These are phyloP conservation scores for Campopleginae sp. DNA, from an alignment of 2,888 invertebrate genomes.

Conservation along the genomic window DNA sequence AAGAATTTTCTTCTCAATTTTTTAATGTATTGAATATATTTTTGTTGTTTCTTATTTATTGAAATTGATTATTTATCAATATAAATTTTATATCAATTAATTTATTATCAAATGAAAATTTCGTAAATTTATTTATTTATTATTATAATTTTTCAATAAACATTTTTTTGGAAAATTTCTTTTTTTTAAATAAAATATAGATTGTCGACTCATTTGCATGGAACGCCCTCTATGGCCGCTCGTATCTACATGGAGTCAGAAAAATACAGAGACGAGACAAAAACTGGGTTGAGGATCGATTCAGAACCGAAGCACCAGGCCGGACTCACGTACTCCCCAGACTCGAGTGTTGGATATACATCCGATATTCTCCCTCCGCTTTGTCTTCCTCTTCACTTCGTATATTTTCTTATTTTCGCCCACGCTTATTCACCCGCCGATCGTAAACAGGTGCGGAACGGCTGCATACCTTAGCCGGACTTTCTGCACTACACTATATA, in stretches of 20 bases:
- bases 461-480: slow-evolving; percentile 57
- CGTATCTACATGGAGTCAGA: background rate
- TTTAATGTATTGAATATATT: too few species aligned
- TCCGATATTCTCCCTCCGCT: background rate
- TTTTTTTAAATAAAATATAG: too few species aligned
- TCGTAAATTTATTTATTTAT: too few species aligned
- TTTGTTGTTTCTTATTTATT: too few species aligned
- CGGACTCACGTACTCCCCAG: slow-evolving; percentile 28
- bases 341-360: slow-evolving; percentile 25
- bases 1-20: too few species aligned
- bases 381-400: background rate
- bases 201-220: too few species aligned
- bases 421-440: slow-evolving; percentile 34
- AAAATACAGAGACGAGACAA: slow-evolving; percentile 45
- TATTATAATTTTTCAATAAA: too few species aligned
- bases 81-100: too few species aligned
- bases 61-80: too few species aligned
- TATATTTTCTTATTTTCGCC: background rate
- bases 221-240: too few species aligned
- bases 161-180: too few species aligned
- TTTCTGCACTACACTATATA: slow-evolving; percentile 46
- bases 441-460: slow-evolving; percentile 65
- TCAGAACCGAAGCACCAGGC: slow-evolving; percentile 53
- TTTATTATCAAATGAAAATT: too few species aligned
- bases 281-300: slow-evolving; percentile 52